Evolutionary conservation across 1,140 invertebrate species (phyloP).

Genomic region (Daktulosphaira vitifoliae): DNA sequence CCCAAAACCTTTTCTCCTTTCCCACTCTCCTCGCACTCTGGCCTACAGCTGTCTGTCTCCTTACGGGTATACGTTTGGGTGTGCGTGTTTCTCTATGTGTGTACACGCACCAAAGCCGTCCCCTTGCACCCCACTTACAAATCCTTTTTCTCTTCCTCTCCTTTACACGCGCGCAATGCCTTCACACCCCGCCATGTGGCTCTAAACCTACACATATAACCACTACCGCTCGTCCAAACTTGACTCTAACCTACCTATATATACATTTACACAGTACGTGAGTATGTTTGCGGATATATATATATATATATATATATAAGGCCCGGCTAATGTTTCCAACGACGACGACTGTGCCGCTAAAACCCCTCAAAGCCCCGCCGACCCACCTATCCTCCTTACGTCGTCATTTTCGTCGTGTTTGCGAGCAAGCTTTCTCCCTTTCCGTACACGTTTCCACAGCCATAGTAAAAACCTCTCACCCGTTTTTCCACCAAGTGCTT

Average conservation of each 20-base stretch:
- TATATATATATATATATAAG: neutral
- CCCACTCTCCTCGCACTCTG: conserved; percentile 11
- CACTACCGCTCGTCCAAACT: conserved; percentile 13
- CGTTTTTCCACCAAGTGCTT: too few species aligned
- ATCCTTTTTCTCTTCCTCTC: neutral
- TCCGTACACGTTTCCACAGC: too few species aligned
- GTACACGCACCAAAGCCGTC: too few species aligned
- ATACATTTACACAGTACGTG: neutral
- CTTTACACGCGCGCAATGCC: neutral
- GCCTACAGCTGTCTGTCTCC: conserved; percentile 27
- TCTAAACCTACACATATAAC: conserved; percentile 1
- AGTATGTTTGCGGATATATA: neutral
- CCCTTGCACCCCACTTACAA: neutral
- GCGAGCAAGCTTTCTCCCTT: too few species aligned
- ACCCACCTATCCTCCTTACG: too few species aligned
- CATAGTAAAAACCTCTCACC: too few species aligned
- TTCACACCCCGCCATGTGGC: neutral
- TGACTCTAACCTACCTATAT: neutral
- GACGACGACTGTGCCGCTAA: too few species aligned
- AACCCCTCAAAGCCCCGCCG: too few species aligned
- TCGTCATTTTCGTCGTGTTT: too few species aligned
- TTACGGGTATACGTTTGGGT: conserved; percentile 15
- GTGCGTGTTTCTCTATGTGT: too few species aligned
- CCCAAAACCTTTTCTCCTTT: too few species aligned
- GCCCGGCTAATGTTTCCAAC: too few species aligned